Conservation (phyloP, 2,797 vertebrate genomes). For the Pipistrellus pygmaeus region DNA sequence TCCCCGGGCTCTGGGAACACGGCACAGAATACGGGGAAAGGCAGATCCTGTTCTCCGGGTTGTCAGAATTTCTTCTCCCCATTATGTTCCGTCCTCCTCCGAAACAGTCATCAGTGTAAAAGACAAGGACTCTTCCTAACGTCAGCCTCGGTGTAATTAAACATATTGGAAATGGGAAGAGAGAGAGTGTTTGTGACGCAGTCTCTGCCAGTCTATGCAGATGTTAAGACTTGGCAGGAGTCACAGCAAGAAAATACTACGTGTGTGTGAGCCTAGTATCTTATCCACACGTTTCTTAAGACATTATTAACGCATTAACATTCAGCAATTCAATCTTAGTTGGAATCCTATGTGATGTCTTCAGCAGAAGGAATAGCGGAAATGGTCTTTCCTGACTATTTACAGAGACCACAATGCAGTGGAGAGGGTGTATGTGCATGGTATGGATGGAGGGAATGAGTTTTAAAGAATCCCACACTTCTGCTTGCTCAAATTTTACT, state of each 20-base stretch:
- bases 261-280: not conserved
- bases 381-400: not conserved
- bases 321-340: not conserved
- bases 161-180: not conserved
- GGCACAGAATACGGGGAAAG: not conserved
- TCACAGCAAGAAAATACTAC: not conserved
- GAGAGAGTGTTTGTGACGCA: not conserved
- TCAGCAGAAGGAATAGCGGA: not conserved
- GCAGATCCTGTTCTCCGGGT: not conserved
- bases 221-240: not conserved
- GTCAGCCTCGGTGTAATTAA: not conserved
- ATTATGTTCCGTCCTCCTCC: not conserved
- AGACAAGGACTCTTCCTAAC: constrained; percentile 33
- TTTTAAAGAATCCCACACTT: not conserved
- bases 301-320: not conserved
- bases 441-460: not conserved
- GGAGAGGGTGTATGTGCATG: not conserved
- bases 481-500: not conserved
- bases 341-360: not conserved
- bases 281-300: not conserved
- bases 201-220: not conserved
- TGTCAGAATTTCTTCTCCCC: not conserved
- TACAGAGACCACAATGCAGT: not conserved
- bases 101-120: not conserved
- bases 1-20: not conserved